Evolutionary conservation across 1,140 invertebrate genomes (phyloP).

Genomic region (Chymomyza costata): DNA sequence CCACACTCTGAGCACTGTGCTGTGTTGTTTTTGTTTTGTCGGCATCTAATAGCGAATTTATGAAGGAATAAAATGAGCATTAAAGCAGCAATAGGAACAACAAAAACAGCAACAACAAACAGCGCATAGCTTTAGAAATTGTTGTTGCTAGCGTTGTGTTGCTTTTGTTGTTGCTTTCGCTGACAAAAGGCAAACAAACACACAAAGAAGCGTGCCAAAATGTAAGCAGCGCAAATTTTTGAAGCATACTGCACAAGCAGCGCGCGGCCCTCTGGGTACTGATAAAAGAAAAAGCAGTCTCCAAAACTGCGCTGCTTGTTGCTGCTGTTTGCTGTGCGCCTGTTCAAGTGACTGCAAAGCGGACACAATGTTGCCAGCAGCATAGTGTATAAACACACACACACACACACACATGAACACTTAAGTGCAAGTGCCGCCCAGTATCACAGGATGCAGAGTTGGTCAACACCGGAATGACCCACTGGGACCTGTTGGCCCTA

Average conservation of each 20-base stretch:
- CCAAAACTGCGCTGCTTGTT: neutral
- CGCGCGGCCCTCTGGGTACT: too few species aligned
- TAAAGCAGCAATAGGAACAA: too few species aligned
- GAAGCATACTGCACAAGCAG: too few species aligned
- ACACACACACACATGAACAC: constrained; percentile 13
- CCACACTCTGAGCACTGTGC: too few species aligned
- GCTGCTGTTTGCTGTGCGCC: constrained; percentile 40
- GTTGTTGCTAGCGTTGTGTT: constrained; percentile 10
- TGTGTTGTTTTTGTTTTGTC: constrained; percentile 28
- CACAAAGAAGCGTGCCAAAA: constrained; percentile 54
- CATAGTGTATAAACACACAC: too few species aligned
- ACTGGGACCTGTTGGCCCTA: too few species aligned
- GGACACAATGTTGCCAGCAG: constrained; percentile 29
- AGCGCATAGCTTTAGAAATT: constrained; percentile 21
- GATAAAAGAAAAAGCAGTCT: too few species aligned
- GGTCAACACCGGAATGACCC: too few species aligned
- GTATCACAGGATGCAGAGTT: constrained; percentile 38
- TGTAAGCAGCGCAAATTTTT: constrained; percentile 9
- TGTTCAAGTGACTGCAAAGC: too few species aligned
- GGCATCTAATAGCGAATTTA: constrained; percentile 64
- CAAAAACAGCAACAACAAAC: too few species aligned
- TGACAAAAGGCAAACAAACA: too few species aligned
- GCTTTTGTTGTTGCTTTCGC: neutral
- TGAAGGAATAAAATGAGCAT: constrained; percentile 69
- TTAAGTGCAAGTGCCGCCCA: too few species aligned